Conservation (phyloP, 2,888 invertebrate genomes). For the Lathronympha strigana region DNA sequence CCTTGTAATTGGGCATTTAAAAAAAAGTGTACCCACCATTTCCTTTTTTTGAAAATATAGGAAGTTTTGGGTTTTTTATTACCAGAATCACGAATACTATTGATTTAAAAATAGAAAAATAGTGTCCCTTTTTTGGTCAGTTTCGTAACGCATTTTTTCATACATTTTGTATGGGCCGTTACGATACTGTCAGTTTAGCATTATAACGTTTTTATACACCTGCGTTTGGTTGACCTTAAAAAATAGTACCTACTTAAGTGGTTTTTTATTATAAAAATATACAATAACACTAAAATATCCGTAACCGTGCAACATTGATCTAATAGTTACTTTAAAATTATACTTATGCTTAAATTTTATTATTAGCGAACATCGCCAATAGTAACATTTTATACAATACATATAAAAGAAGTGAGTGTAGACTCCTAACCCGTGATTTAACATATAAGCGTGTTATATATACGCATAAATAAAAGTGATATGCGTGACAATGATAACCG, state of each 20-base stretch:
- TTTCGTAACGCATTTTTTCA: too few species aligned
- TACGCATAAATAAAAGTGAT: constrained; percentile 15
- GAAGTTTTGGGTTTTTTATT: too few species aligned
- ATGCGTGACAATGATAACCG: neutral
- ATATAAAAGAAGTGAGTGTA: constrained; percentile 16
- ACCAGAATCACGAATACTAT: too few species aligned
- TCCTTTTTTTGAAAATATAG: too few species aligned
- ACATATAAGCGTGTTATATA: constrained; percentile 2
- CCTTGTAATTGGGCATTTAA: too few species aligned
- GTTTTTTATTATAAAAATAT: constrained; percentile 76
- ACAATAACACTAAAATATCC: constrained; percentile 77
- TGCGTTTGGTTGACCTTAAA: constrained; percentile 52
- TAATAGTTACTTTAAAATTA: constrained; percentile 62
- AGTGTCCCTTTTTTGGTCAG: too few species aligned
- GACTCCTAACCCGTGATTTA: constrained; percentile 19
- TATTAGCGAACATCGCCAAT: constrained; percentile 33
- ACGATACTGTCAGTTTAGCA: too few species aligned
- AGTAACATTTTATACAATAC: constrained; percentile 36
- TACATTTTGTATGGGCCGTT: too few species aligned
- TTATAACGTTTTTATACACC: constrained; percentile 11
- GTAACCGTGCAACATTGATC: constrained; percentile 74
- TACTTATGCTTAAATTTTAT: constrained; percentile 22
- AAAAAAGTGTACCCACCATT: too few species aligned
- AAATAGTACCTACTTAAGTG: constrained; percentile 58
- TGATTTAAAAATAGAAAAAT: too few species aligned